Conservation (phyloP, 2,888 invertebrate species). For the Macrophya annulata region DNA sequence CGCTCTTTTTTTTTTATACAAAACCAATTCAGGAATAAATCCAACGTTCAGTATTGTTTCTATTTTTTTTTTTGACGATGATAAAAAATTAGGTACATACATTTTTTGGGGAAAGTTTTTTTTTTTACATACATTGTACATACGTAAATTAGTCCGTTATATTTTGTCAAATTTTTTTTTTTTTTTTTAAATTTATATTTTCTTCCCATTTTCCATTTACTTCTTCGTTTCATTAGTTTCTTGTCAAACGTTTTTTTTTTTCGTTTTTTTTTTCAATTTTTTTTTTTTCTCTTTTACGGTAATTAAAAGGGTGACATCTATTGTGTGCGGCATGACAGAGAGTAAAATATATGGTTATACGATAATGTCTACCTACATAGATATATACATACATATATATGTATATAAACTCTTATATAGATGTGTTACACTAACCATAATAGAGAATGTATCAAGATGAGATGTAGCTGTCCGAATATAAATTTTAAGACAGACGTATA, state of each 20-base stretch:
- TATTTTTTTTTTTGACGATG: too few species aligned
- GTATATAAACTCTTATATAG: neutral
- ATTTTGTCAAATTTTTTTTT: too few species aligned
- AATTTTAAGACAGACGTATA: neutral
- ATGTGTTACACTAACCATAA: neutral
- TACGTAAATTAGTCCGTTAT: too few species aligned
- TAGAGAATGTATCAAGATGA: neutral
- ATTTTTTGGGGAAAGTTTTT: too few species aligned
- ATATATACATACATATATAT: neutral
- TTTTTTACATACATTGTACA: too few species aligned
- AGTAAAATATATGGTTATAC: neutral
- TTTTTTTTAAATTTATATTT: neutral
- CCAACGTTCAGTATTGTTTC: neutral
- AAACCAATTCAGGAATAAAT: neutral
- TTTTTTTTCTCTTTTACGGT: neutral
- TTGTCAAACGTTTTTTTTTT: neutral
- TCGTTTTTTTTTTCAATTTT: neutral
- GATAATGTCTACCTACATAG: neutral
- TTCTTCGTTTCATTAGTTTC: constrained; percentile 2
- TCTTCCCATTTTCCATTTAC: neutral
- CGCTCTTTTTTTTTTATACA: neutral
- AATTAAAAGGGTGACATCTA: constrained; percentile 17
- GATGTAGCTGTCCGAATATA: neutral
- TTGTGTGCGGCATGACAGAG: neutral
- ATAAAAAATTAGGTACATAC: too few species aligned